phyloP scores from a whole-genome alignment of 2,888 invertebrate species.

The Orchesella flavescens region DNA sequence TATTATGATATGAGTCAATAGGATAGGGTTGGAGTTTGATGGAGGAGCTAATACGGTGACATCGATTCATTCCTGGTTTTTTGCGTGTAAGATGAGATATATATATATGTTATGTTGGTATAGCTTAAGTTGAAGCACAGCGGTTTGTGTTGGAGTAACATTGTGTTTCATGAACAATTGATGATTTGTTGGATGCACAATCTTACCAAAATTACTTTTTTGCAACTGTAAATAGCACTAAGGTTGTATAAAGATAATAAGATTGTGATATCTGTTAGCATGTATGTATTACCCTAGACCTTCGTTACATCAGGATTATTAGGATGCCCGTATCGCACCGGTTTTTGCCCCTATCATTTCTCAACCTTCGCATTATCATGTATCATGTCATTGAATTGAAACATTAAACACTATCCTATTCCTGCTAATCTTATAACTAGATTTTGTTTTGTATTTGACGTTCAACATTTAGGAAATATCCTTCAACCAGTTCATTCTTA shows the following conservation, averaged over 20 bases:
- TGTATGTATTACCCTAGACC: slow-evolving; percentile 42
- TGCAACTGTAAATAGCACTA: not conserved
- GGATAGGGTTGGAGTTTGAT: not conserved
- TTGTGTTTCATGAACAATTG: slow-evolving; percentile 48
- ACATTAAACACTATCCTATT: not conserved
- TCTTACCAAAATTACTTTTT: not conserved
- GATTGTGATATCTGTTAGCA: not conserved
- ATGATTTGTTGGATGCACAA: slow-evolving; percentile 35
- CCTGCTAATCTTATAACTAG: not conserved
- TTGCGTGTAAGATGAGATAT: slow-evolving; percentile 1
- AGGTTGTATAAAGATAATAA: not conserved
- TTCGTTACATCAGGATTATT: slow-evolving; percentile 24
- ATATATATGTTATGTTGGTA: not conserved
- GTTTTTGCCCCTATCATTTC: slow-evolving; percentile 36
- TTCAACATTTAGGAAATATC: slow-evolving; percentile 35
- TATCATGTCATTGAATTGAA: not conserved
- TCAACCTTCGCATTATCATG: slow-evolving; percentile 1
- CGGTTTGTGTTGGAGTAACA: slow-evolving; percentile 24
- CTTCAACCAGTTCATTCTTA: no score
- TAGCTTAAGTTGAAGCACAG: not conserved
- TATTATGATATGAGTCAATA: slow-evolving; percentile 5
- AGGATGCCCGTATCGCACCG: slow-evolving; percentile 51
- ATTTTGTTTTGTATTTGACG: not conserved
- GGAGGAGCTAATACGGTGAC: slow-evolving; percentile 22
- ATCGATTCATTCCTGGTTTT: slow-evolving; percentile 50